These are phyloP conservation scores for Sinocyclocheilus maitianheensis DNA, from an alignment of 2,113 vertebrate species.

Conservation along the genomic window DNA sequence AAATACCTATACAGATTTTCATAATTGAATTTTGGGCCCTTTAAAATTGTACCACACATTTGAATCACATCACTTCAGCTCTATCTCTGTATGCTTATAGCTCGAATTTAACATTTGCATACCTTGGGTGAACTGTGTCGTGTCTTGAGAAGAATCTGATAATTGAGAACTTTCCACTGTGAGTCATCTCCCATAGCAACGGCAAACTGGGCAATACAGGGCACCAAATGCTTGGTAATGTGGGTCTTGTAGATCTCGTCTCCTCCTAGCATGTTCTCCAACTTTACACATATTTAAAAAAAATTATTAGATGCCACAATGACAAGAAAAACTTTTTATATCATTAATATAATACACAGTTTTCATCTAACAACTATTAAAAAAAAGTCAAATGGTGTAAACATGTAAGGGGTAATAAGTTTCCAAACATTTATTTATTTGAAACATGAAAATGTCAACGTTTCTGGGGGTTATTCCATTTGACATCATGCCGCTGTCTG, in stretches of 20 bases:
- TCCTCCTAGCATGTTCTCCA: slow-evolving; percentile 88
- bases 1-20: background rate
- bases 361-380: background rate
- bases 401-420: background rate
- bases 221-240: slow-evolving; percentile 81
- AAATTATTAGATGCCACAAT: background rate
- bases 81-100: background rate
- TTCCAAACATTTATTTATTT: background rate
- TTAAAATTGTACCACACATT: background rate
- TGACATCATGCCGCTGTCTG: background rate
- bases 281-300: slow-evolving; percentile 65
- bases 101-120: background rate
- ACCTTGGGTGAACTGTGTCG: slow-evolving; percentile 87
- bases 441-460: background rate
- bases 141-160: slow-evolving; percentile 91
- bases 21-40: background rate
- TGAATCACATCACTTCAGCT: background rate
- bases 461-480: background rate
- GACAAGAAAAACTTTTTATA: background rate
- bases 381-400: background rate
- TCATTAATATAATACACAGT: background rate
- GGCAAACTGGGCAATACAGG: slow-evolving; percentile 90
- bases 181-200: slow-evolving; percentile 89
- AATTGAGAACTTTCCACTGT: slow-evolving; percentile 93
- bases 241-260: slow-evolving; percentile 81